These are phyloP conservation scores for Sternotherus odoratus DNA, from an alignment of 2,797 vertebrate genomes.

Conservation along the genomic window DNA sequence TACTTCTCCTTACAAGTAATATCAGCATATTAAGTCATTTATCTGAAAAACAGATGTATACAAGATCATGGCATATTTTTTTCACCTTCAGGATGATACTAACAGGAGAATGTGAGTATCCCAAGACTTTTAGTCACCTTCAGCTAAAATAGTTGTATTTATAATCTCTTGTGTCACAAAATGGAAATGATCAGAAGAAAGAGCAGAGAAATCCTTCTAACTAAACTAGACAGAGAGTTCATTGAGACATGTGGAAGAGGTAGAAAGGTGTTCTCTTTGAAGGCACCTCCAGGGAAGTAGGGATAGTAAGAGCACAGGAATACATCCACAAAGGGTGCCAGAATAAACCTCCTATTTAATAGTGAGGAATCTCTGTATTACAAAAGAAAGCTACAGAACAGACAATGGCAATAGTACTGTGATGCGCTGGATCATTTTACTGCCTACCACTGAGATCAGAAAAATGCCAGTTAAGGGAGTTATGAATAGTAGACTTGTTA, in stretches of 20 bases:
- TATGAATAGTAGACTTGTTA: background rate
- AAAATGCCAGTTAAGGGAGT: conserved; percentile 1
- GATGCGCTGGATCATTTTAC: conserved; percentile 1
- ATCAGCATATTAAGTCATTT: background rate
- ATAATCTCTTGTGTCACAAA: background rate
- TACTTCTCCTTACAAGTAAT: background rate
- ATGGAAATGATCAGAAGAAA: background rate
- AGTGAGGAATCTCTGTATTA: background rate
- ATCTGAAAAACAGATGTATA: background rate
- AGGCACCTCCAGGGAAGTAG: background rate
- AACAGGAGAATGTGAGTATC: background rate
- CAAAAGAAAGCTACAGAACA: background rate
- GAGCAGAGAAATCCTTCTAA: background rate
- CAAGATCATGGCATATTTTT: background rate
- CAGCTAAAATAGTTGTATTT: background rate
- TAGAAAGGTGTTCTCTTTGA: background rate
- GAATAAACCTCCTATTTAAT: background rate
- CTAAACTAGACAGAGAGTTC: accelerated
- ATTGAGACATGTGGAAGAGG: background rate
- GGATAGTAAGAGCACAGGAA: background rate
- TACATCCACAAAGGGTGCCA: background rate
- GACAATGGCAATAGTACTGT: background rate
- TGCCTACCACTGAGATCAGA: background rate
- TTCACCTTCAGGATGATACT: background rate
- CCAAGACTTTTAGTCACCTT: background rate